Evolutionary conservation across 1,140 invertebrate genomes (phyloP).

Genomic region (Acromyrmex echinatior): DNA sequence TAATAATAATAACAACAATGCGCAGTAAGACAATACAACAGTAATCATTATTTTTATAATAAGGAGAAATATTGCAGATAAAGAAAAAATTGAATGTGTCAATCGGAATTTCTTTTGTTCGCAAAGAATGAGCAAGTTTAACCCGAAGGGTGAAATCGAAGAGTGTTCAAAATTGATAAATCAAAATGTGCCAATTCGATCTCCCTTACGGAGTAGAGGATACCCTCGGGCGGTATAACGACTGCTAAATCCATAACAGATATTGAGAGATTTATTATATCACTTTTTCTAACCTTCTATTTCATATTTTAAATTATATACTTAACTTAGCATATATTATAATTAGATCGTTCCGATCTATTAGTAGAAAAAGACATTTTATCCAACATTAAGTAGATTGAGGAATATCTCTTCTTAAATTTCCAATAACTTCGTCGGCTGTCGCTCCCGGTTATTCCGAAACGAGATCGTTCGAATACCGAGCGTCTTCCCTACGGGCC

Average conservation of each 20-base stretch:
- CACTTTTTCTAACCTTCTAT: conserved; percentile 11
- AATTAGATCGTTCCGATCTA: not conserved
- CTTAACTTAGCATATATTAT: not conserved
- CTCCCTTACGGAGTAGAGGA: not conserved
- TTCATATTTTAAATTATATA: not conserved
- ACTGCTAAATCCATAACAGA: conserved; percentile 41
- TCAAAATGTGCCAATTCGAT: conserved; percentile 51
- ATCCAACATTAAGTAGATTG: not conserved
- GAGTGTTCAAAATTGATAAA: conserved; percentile 47
- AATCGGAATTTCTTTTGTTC: not conserved
- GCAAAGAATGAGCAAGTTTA: not conserved
- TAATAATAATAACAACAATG: not conserved
- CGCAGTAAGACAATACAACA: not conserved
- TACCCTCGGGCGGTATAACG: not conserved
- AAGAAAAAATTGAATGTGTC: conserved; percentile 13
- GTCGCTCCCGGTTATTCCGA: conserved; percentile 61
- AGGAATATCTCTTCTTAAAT: conserved; percentile 49
- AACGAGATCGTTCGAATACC: conserved; percentile 56
- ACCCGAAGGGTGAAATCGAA: not conserved
- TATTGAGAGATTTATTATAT: conserved; percentile 47
- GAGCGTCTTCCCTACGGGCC: conserved; percentile 37
- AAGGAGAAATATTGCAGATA: not conserved
- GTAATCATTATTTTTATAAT: conserved; percentile 13
- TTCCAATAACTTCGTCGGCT: conserved; percentile 53
- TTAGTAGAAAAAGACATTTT: not conserved